These are phyloP conservation scores for Conopomorpha cramerella DNA, from an alignment of 1,140 invertebrate species.

Conservation along the genomic window DNA sequence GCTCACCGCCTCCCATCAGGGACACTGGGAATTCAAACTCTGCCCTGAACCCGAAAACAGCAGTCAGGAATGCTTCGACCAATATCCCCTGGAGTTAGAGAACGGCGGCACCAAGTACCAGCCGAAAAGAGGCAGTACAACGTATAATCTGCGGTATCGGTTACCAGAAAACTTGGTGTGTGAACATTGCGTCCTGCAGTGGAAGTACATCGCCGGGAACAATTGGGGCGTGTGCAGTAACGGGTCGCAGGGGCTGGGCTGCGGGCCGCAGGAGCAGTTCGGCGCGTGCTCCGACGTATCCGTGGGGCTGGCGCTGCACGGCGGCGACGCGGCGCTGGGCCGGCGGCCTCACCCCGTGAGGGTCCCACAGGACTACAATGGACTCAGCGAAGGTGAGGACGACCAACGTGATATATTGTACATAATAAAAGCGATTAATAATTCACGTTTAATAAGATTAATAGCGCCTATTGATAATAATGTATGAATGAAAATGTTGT, in stretches of 20 bases:
- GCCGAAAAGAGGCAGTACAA: constrained; percentile 71
- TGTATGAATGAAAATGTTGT: too few species aligned
- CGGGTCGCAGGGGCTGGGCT: constrained; percentile 69
- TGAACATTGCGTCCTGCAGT: constrained; percentile 79
- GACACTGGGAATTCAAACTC: constrained; percentile 85
- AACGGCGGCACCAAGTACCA: constrained; percentile 66
- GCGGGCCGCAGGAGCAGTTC: constrained; percentile 86
- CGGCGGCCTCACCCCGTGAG: too few species aligned
- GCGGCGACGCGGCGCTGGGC: too few species aligned
- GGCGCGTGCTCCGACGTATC: constrained; percentile 81
- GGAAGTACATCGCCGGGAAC: constrained; percentile 80
- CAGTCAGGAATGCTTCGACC: constrained; percentile 77
- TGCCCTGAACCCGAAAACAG: constrained; percentile 65
- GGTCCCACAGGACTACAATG: too few species aligned
- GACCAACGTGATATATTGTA: too few species aligned
- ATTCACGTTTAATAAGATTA: too few species aligned
- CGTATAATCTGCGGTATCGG: constrained; percentile 71
- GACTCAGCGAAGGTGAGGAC: too few species aligned
- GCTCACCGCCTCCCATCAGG: constrained; percentile 77
- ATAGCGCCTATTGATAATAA: too few species aligned
- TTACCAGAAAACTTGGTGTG: constrained; percentile 71
- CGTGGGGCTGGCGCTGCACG: too few species aligned
- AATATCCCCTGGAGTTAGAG: constrained; percentile 66
- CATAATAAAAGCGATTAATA: too few species aligned
- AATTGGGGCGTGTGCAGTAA: constrained; percentile 77